Base-by-base conservation (phyloP, 2,797 vertebrate genomes). In the Esox lucius region DNA sequence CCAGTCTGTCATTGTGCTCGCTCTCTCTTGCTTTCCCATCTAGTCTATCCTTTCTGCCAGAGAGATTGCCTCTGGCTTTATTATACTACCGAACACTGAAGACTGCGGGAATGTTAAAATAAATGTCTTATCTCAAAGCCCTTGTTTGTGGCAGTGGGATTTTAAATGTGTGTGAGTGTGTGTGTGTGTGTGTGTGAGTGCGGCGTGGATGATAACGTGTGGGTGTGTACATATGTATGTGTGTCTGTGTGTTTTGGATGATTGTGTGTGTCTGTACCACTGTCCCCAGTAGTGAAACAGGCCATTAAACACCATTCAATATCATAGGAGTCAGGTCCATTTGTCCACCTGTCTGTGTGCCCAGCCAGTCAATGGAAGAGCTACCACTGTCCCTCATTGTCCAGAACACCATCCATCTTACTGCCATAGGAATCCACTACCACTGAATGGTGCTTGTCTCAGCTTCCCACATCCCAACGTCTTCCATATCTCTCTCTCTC, bases 371-470 rank as follows among this genome's bases (percentile, higher is more conserved):
- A 84, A 82, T 87, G 82, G 86, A 80, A 69, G 85, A 84, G 73
- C 79, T 59, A 80, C 81, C 83, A 77, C 77, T 61, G 70, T 75
- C 81, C 73, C 70, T 0, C 61, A 28, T 7, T 24, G 71, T 84
- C 86, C 79, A 76, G 69, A 53, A 75, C 35, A 74, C 78, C 77
- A 87, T 88, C 87, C 83, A 85, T 88, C 87, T 83, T 33, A 66
- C 82, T 84, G 82, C 76, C 87, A 86, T 56, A 48, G 75, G 76
- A 35, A 33, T 35, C 49, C 31, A 26, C 51, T 7, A 68, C 16
- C 16, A n/a, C 28, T 9, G 16, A 39, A 17, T n/a, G 28, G 28
- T 31, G 3, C 28, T 31, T 31, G 33, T 8, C 66, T n/a, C 66
- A 19, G 33, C n/a, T 35, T 19, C 66, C 22, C 31, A 31, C 33